These are phyloP conservation scores for Stercorarius parasiticus DNA, from an alignment of 2,113 vertebrate species.

Conservation along the genomic window DNA sequence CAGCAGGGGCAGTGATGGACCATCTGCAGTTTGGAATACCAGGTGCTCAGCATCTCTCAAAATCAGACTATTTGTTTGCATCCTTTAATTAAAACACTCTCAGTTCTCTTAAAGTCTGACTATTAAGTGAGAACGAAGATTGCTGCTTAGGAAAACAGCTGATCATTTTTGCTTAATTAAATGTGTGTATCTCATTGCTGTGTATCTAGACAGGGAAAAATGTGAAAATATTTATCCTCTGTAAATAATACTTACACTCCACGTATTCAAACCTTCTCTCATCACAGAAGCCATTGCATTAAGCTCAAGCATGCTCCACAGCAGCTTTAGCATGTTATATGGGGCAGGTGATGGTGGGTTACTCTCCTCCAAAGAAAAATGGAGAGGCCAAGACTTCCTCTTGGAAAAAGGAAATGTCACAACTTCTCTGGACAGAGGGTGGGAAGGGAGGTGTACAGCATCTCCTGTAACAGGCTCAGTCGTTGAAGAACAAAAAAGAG, in stretches of 20 bases:
- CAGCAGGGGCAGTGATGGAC: background rate
- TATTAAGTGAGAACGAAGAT: slow-evolving; percentile 29
- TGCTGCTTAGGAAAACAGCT: slow-evolving; percentile 7
- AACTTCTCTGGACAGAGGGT: background rate
- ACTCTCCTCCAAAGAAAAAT: background rate
- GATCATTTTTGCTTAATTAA: slow-evolving; percentile 37
- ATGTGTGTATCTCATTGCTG: background rate
- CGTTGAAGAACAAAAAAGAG: background rate
- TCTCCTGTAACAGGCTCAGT: background rate
- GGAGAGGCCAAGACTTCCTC: background rate
- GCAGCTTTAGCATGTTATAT: background rate
- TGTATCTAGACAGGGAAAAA: background rate
- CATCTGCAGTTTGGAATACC: background rate
- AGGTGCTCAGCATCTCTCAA: background rate
- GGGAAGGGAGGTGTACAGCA: background rate
- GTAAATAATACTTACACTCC: background rate
- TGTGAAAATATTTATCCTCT: background rate
- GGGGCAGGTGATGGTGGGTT: background rate
- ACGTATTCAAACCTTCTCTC: fast-evolving
- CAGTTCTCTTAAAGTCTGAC: background rate
- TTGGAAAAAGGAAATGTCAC: background rate
- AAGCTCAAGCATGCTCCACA: background rate
- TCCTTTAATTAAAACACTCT: background rate
- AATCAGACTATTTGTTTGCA: background rate
- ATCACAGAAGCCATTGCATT: background rate